A percentile compares a stretch with the other conserved stretches of the same genome.
Conservation (phyloP, 2,113 vertebrate species). For the Ginglymostoma cirratum region DNA sequence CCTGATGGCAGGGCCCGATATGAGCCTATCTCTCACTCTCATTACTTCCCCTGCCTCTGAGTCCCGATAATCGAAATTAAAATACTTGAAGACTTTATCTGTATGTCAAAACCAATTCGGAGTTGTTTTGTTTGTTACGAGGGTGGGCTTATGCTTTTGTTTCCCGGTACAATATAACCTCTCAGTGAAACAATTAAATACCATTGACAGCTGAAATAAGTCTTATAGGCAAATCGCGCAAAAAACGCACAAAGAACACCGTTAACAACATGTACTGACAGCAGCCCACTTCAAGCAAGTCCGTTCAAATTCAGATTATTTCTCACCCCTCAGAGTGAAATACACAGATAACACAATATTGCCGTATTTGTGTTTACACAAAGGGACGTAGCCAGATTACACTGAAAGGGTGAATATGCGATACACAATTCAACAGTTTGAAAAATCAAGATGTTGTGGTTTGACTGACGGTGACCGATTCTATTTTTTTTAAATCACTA, state of each 20-base stretch:
- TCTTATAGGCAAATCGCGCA: not conserved
- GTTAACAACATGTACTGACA: not conserved
- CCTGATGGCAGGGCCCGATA: not conserved
- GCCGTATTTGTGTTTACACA: no score
- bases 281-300: not conserved
- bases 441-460: not conserved
- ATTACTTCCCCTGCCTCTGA: not conserved
- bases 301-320: not conserved
- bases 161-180: not conserved
- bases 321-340: not conserved
- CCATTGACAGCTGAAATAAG: not conserved
- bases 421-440: not conserved
- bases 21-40: not conserved
- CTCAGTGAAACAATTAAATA: not conserved
- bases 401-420: not conserved
- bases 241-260: not conserved
- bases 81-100: slow-evolving; percentile 3
- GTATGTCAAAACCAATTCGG: not conserved
- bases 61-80: not conserved
- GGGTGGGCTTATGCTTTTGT: not conserved
- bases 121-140: not conserved
- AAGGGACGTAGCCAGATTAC: not conserved
- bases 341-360: not conserved
- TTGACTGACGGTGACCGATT: not conserved
- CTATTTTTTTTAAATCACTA: not conserved